These are phyloP conservation scores for Magallana gigas DNA, from an alignment of 1,140 invertebrate species.

Conservation along the genomic window DNA sequence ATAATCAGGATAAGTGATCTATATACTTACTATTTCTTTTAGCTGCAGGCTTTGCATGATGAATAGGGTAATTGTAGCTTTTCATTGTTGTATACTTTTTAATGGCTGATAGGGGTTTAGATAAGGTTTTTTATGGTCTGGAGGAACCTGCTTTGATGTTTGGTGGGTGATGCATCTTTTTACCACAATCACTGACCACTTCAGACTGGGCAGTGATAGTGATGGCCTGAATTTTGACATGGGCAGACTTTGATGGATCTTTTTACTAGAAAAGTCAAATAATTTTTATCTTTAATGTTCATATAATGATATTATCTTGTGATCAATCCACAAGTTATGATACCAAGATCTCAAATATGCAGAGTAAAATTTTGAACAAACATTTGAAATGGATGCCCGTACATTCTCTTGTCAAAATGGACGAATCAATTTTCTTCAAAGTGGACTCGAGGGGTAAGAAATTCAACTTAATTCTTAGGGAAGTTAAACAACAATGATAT, in stretches of 20 bases:
- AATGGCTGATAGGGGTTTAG: slow-evolving; percentile 18
- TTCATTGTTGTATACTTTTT: slow-evolving; percentile 16
- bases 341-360: neutral
- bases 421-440: slow-evolving; percentile 31
- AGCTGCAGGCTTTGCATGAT: slow-evolving; percentile 5
- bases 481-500: no score
- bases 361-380: slow-evolving; percentile 18
- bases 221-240: slow-evolving; percentile 6
- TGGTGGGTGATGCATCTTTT: neutral
- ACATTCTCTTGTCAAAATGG: slow-evolving; percentile 19
- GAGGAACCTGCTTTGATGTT: slow-evolving; percentile 16
- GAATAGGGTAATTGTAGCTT: slow-evolving; percentile 26
- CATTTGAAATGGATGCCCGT: slow-evolving; percentile 14
- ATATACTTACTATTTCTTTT: neutral
- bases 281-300: neutral
- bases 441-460: neutral
- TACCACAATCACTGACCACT: neutral
- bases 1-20: slow-evolving; percentile 24
- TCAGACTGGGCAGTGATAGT: neutral
- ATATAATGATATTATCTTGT: neutral
- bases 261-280: neutral
- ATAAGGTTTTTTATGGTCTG: slow-evolving; percentile 25
- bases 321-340: neutral
- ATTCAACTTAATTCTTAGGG: neutral
- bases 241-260: neutral